phyloP scores from a whole-genome alignment of 37 sponge, comb jelly and placozoan species.

The Spongia lamella region DNA sequence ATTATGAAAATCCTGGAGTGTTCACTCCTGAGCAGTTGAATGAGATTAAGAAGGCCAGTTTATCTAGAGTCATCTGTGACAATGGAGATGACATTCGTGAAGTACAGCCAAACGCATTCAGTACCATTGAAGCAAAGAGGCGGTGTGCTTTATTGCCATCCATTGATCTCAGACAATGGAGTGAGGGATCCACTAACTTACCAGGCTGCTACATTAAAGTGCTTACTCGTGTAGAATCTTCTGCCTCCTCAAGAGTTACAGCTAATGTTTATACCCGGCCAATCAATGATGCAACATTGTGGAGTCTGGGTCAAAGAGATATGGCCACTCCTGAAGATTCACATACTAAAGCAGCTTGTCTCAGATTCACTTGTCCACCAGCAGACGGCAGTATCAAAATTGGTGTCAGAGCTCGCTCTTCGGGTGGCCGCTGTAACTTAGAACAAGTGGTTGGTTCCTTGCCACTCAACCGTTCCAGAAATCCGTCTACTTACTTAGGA shows the following conservation, averaged over 20 bases:
- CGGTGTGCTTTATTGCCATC: slow-evolving; percentile 21
- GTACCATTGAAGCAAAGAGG: slow-evolving; percentile 30
- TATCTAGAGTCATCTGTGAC: slow-evolving; percentile 84
- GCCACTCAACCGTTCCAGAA: background rate
- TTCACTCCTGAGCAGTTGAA: slow-evolving; percentile 70
- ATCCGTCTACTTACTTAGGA: background rate
- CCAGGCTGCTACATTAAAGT: slow-evolving; percentile 8
- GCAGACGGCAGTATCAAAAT: background rate
- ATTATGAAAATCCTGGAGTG: slow-evolving; percentile 72
- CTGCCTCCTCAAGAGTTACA: background rate
- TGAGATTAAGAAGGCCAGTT: slow-evolving; percentile 51
- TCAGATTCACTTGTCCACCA: slow-evolving; percentile 4
- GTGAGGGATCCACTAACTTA: background rate
- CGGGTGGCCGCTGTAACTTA: background rate
- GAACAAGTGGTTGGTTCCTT: background rate
- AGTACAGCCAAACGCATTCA: slow-evolving; percentile 80
- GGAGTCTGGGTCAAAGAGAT: background rate
- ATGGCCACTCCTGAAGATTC: background rate
- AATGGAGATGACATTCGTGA: slow-evolving; percentile 63
- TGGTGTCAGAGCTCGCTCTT: background rate
- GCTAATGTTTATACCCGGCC: background rate
- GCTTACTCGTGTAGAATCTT: background rate
- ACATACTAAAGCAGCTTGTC: slow-evolving; percentile 10
- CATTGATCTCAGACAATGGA: slow-evolving; percentile 18
- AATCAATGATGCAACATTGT: background rate